phyloP scores from a whole-genome alignment of 1,140 invertebrate genomes.

The Cotesia chilonis region DNA sequence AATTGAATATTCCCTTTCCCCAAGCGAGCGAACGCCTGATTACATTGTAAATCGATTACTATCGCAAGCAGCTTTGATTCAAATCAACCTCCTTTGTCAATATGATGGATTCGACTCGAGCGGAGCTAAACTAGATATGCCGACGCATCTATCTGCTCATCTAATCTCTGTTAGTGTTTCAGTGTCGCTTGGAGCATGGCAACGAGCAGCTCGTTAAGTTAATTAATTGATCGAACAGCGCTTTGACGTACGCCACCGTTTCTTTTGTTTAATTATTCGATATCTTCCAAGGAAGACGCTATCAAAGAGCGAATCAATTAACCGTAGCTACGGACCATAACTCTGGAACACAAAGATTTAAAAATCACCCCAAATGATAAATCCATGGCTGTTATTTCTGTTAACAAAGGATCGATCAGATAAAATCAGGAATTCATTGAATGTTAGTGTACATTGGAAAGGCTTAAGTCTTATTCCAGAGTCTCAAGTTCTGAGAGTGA shows the following conservation, averaged over 20 bases:
- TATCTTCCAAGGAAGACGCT: not conserved
- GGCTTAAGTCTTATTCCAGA: constrained; percentile 1
- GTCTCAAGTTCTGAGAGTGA: not conserved
- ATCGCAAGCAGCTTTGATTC: constrained; percentile 13
- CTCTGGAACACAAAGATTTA: not conserved
- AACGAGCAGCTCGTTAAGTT: constrained; percentile 43
- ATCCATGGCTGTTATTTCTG: constrained; percentile 10
- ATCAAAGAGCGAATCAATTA: not conserved
- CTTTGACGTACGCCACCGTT: too few species aligned
- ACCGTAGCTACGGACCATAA: not conserved
- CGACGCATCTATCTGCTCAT: constrained; percentile 8
- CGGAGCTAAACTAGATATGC: not conserved
- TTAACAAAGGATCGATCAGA: constrained; percentile 51
- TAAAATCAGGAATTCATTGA: constrained; percentile 51
- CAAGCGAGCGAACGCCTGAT: not conserved
- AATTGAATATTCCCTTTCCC: not conserved
- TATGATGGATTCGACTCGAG: not conserved
- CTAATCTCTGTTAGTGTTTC: constrained; percentile 27
- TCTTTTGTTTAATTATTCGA: not conserved
- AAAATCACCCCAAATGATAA: not conserved
- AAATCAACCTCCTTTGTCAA: constrained; percentile 24
- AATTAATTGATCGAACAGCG: constrained; percentile 45
- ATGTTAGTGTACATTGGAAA: constrained; percentile 48
- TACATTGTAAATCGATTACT: constrained; percentile 26
- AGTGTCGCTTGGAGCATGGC: constrained; percentile 18